A percentile compares a stretch with the other conserved stretches of the same genome.
Conservation (phyloP, 2,797 vertebrate genomes). For the Macroramphosus scolopax region DNA sequence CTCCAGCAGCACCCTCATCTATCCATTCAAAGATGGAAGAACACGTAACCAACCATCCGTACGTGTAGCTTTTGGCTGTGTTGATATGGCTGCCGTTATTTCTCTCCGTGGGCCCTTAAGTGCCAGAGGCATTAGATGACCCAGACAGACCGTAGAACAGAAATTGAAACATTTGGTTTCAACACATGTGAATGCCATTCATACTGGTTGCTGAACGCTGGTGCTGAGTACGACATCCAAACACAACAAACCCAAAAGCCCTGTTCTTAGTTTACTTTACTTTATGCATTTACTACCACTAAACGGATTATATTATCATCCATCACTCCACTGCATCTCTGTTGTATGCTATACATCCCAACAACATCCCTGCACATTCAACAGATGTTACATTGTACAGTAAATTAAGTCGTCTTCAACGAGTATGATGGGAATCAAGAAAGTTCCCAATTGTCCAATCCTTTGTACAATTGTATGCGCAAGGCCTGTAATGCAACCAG, state of each 20-base stretch:
- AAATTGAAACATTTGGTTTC: constrained; percentile 12
- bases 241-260: constrained; percentile 16
- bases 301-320: neutral
- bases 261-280: constrained; percentile 2
- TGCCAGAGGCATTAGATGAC: constrained; percentile 31
- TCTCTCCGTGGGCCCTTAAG: constrained; percentile 16
- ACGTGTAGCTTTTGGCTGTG: constrained; percentile 58
- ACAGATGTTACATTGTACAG: too few relatives aligned
- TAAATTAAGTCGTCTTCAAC: neutral
- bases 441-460: too few relatives aligned
- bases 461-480: too few relatives aligned
- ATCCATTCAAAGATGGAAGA: constrained; percentile 32
- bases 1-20: constrained; percentile 42
- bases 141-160: constrained; percentile 2
- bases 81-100: constrained; percentile 27
- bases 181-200: constrained; percentile 5
- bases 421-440: too few relatives aligned
- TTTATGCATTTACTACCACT: neutral
- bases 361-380: neutral
- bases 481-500: too few relatives aligned
- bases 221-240: constrained; percentile 6
- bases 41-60: constrained; percentile 28
- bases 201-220: constrained; percentile 1
- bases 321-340: neutral
- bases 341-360: neutral